Percentiles rank a stretch among this genome's conserved stretches.
Evolutionary conservation across 1,140 invertebrate genomes (phyloP).

Genomic region (Brachionus rotundiformis): DNA sequence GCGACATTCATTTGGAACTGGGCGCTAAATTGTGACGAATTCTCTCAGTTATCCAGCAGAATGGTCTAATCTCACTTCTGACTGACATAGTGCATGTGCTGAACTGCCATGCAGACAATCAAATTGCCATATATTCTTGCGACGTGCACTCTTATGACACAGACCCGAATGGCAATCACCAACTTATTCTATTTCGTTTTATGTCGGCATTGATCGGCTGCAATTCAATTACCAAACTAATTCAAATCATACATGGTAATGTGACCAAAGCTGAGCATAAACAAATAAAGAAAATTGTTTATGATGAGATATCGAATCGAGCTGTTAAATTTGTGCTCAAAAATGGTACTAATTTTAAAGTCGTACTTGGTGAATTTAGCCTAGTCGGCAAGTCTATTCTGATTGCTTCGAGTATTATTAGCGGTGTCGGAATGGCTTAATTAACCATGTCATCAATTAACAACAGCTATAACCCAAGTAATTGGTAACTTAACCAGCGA

Average conservation of each 20-base stretch:
- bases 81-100: neutral
- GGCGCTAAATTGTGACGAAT: neutral
- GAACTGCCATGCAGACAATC: neutral
- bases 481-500: neutral
- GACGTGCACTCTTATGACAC: neutral
- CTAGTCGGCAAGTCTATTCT: neutral
- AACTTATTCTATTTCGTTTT: too few relatives aligned
- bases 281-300: neutral
- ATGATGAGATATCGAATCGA: neutral
- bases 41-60: neutral
- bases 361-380: neutral
- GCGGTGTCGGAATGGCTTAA: neutral
- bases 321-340: conserved; percentile 33
- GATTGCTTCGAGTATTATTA: neutral
- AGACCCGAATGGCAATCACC: conserved; percentile 26
- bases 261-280: neutral
- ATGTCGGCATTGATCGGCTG: neutral
- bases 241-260: conserved; percentile 18
- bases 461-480: neutral
- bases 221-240: neutral
- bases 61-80: neutral
- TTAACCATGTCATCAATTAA: neutral
- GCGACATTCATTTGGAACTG: neutral
- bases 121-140: neutral
- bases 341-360: neutral